Base-by-base conservation (phyloP, 2,113 vertebrate genomes). In the Prochilodus magdalenae region DNA sequence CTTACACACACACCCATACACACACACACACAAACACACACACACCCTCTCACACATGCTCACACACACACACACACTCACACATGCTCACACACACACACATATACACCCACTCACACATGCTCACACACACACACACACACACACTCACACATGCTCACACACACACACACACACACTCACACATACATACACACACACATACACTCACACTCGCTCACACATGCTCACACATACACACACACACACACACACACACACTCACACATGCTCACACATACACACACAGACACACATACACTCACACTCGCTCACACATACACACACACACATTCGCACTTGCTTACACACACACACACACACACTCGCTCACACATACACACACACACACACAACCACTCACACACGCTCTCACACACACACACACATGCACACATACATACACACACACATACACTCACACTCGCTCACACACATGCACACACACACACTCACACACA, bases 1-100 rank as follows among this genome's bases (percentile, higher is more conserved):
- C 30, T 18, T 1, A 1, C 30, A 5, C 24, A 26, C 57, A 60
- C 65, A 22, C 65, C 24, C 22, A 62, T 29, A 40, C 73, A 60
- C 73, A 75, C 29, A 60, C 53, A 77, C 57, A 26, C 75, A 77
- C 30, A 40, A 33, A 47, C 30, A 33, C 57, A 60, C 22, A n/a
- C 29, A 36, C 33, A 59, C 49, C 47, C n/a, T 22, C 70, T 51
- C 69, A 49, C 55, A 47, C 13, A 29, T 29, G 26, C 24, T 1
- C 24, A 78, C 53, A 20, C 22, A 20, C 33, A 59, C 78, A 72
- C 33, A 59, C 49, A 62, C n/a, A 29, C 70, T 51, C 69, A 49
- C 55, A 47, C 13, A 29, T 29, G 26, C 24, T 1, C 24, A 78
- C 62, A 29, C 26, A 29, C 27, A 27, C 13, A 65, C 62, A 29